A percentile compares a stretch with the other conserved stretches of the same genome.
phyloP scores from a whole-genome alignment of 92 coral and sea anemone species.

The Umimayanthus chanpuru region DNA sequence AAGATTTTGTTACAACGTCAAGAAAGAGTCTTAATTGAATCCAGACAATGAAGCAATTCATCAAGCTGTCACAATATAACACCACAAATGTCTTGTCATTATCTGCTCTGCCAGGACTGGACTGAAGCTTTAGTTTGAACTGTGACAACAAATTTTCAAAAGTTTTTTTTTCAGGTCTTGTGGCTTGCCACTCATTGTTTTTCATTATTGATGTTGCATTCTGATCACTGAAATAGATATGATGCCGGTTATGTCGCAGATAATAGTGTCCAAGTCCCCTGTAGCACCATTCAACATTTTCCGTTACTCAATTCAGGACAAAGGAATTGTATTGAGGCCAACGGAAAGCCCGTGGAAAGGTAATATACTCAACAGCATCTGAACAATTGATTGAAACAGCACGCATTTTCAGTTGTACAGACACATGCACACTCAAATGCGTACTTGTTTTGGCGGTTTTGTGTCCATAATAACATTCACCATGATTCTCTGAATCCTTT shows the following conservation, averaged over 20 bases:
- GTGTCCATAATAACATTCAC: background rate
- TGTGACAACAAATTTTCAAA: background rate
- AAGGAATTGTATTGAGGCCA: conserved; percentile 14
- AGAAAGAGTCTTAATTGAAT: too few relatives aligned
- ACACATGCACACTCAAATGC: background rate
- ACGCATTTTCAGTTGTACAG: background rate
- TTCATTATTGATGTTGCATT: too few relatives aligned
- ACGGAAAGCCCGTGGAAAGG: background rate
- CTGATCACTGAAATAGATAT: too few relatives aligned
- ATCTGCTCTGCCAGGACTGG: background rate
- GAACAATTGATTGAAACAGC: too few relatives aligned
- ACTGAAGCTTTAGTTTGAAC: background rate
- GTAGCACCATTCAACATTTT: conserved; percentile 25
- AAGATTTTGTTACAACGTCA: too few relatives aligned
- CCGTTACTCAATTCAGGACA: conserved; percentile 20
- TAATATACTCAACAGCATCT: background rate
- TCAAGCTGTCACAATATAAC: too few relatives aligned
- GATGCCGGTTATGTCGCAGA: background rate
- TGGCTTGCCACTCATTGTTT: too few relatives aligned
- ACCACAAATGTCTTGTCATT: too few relatives aligned
- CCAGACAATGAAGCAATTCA: too few relatives aligned
- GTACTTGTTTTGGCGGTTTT: background rate
- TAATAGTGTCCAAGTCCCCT: conserved; percentile 40
- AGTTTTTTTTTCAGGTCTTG: too few relatives aligned
- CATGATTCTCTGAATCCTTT: background rate